phyloP scores from a whole-genome alignment of 2,113 vertebrate species.

The Neotoma lepida region DNA sequence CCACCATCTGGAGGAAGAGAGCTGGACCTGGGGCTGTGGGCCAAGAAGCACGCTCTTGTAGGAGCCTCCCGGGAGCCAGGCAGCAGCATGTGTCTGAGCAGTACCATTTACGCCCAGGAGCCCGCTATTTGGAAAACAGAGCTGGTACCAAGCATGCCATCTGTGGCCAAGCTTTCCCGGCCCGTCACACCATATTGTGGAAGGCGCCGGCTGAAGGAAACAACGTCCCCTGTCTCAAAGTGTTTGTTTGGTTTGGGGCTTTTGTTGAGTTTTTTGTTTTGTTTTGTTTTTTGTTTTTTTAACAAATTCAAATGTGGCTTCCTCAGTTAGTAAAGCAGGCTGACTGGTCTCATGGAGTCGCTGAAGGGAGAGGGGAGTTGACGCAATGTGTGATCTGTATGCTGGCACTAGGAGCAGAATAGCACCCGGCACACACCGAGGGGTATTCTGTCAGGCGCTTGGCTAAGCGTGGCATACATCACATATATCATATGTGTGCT shows the following conservation, averaged over 20 bases:
- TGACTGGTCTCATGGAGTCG: background rate
- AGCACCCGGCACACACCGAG: accelerated
- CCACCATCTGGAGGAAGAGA: conserved; percentile 61
- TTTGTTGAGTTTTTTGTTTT: conserved; percentile 78
- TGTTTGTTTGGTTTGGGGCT: conserved; percentile 78
- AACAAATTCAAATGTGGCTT: conserved; percentile 76
- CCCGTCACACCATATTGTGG: conserved; percentile 68
- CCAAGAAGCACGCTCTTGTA: conserved; percentile 1
- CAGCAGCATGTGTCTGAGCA: conserved; percentile 62
- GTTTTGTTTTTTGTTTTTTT: conserved; percentile 65
- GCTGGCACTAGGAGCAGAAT: accelerated
- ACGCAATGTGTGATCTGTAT: accelerated
- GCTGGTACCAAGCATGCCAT: conserved; percentile 66
- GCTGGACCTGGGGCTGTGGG: conserved; percentile 32
- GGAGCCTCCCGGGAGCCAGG: conserved; percentile 44
- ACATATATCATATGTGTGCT: accelerated
- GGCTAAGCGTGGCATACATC: accelerated
- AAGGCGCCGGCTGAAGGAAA: conserved; percentile 57
- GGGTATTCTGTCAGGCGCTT: background rate
- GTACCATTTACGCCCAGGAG: conserved; percentile 66
- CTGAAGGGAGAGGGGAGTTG: background rate
- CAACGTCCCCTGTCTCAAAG: background rate
- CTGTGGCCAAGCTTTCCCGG: conserved; percentile 64
- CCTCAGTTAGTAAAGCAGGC: conserved; percentile 36
- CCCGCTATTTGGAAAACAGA: conserved; percentile 72